phyloP scores from a whole-genome alignment of 2,113 vertebrate species.

The Neolamprologus fasciatus region DNA sequence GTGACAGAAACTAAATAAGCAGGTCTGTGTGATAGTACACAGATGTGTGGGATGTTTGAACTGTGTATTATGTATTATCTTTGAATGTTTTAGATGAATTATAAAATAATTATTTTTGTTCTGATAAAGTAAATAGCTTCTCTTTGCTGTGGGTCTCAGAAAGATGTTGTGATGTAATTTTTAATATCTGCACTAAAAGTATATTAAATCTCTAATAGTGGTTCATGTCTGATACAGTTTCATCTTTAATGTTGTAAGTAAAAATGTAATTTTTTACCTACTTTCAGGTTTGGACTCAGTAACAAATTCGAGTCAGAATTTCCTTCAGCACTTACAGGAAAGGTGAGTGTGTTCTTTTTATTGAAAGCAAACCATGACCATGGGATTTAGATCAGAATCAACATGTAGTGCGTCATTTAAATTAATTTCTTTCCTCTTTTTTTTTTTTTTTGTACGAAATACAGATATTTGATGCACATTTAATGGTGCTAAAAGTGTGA shows the following conservation, averaged over 20 bases:
- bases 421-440: neutral
- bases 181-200: neutral
- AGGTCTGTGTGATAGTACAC: neutral
- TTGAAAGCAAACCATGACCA: neutral
- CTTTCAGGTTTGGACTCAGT: conserved; percentile 90
- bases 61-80: neutral
- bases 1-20: neutral
- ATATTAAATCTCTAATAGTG: neutral
- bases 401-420: neutral
- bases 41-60: neutral
- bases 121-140: neutral
- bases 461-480: neutral
- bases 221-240: neutral
- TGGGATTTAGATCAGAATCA: neutral
- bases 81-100: neutral
- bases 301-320: conserved; percentile 99
- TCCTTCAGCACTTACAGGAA: conserved; percentile 96
- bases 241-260: neutral
- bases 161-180: neutral
- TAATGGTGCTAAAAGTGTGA: neutral
- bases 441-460: neutral
- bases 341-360: conserved; percentile 72
- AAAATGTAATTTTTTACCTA: neutral
- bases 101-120: neutral
- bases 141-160: neutral